Percentiles rank a stretch among this genome's conserved stretches.
phyloP scores from a whole-genome alignment of 2,797 vertebrate genomes.

The Distichodus sexfasciatus region DNA sequence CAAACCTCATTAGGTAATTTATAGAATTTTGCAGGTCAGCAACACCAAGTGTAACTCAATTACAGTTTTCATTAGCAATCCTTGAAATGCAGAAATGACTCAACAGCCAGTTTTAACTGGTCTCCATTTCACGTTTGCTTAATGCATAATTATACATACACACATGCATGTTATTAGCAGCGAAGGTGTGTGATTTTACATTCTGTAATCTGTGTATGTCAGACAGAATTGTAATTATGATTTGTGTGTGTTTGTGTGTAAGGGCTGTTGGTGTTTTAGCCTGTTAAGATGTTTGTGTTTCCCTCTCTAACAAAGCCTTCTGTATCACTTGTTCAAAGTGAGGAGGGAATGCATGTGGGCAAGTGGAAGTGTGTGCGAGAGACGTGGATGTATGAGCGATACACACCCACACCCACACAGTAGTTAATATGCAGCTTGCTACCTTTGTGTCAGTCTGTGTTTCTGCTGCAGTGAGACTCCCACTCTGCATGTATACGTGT shows the following conservation, averaged over 20 bases:
- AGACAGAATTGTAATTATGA: neutral
- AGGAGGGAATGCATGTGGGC: neutral
- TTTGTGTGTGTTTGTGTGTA: neutral
- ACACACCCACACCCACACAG: no score
- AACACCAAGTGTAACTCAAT: neutral
- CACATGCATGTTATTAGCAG: neutral
- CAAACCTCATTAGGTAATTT: slow-evolving; percentile 2
- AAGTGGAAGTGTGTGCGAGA: neutral
- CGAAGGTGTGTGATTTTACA: neutral
- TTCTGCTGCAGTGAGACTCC: neutral
- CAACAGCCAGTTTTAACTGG: neutral
- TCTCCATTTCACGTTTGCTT: neutral
- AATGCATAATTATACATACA: slow-evolving; percentile 1
- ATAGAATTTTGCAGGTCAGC: slow-evolving; percentile 22
- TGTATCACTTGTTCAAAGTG: no score
- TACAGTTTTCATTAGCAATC: slow-evolving; percentile 10
- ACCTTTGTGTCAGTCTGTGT: neutral
- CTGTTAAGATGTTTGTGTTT: no score
- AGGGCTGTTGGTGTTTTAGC: no score
- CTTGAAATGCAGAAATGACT: slow-evolving; percentile 26
- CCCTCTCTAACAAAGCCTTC: no score
- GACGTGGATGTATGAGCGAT: neutral
- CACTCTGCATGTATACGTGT: neutral
- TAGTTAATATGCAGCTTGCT: slow-evolving; percentile 67
- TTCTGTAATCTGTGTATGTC: neutral